Base-by-base conservation (phyloP, 2,888 invertebrate species). In the Odontocerum albicorne region DNA sequence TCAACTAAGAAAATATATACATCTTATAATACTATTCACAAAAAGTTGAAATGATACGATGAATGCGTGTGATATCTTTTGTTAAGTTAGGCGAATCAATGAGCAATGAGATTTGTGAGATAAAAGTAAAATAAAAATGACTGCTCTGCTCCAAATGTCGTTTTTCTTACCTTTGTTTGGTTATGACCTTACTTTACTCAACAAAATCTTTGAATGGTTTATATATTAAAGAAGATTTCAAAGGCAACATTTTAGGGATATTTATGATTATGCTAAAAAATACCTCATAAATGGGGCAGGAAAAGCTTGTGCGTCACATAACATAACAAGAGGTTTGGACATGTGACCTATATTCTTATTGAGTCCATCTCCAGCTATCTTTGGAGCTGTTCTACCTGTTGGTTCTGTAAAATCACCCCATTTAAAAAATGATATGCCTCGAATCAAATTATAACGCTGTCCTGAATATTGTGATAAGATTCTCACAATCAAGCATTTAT, bases 201-300 rank as follows among this genome's bases (percentile, higher is more conserved):
- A n/a, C n/a, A n/a, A n/a, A n/a, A n/a, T n/a, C n/a, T n/a, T n/a
- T 27, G 27, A 27, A 10, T 27, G 27, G 10, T 27, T 4, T 7
- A 7, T 27, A 4, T 27, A 7, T 10, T 27, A 7, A 27, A 4
- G 10, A 10, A 27, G 27, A 27, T 27, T 27, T 27, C 10, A 10
- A 27, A 27, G 27, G 27, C 10, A 27, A 4, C 10, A 27, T 27
- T 27, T 27, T 7, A 27, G 27, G 10, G 27, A 27, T 7, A 27
- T 27, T 7, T 27, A 7, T 7, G 10, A 27, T 7, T 27, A 7
- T 27, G 27, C 10, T 7, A 7, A 27, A 27, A 27, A 7, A 10
- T 87, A 90, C 90, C 90, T 90, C 81, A 86, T 87, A 44, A 80
- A 72, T 60, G 90, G 89, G 67, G 86, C 83, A 61, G 90, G 90